Evolutionary conservation across 2,797 vertebrate genomes (phyloP).

Genomic region (Siniperca scherzeri): DNA sequence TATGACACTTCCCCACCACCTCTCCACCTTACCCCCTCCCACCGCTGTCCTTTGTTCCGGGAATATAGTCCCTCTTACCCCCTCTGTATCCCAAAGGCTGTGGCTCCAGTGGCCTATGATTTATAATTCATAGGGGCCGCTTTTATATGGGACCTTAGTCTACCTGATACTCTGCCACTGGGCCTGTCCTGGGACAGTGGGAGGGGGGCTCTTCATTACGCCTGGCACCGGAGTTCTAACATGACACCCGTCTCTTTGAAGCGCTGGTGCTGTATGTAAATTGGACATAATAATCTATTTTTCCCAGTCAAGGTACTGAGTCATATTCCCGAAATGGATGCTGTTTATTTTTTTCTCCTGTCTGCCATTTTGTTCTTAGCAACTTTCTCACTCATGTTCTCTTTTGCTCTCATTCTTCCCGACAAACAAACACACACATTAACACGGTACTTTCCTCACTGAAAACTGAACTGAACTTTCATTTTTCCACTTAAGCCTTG

Average conservation of each 20-base stretch:
- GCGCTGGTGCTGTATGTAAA: slow-evolving; percentile 74
- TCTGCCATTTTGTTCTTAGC: slow-evolving; percentile 52
- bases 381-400: slow-evolving; percentile 17
- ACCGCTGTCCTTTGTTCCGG: slow-evolving; percentile 87
- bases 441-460: slow-evolving; percentile 23
- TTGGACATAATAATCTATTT: slow-evolving; percentile 79
- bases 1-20: slow-evolving; percentile 58
- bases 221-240: slow-evolving; percentile 80
- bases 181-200: slow-evolving; percentile 84
- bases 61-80: slow-evolving; percentile 86
- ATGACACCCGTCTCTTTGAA: slow-evolving; percentile 81
- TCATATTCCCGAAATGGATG: slow-evolving; percentile 66
- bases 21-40: slow-evolving; percentile 74
- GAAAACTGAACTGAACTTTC: slow-evolving; percentile 50
- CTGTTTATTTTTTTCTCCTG: slow-evolving; percentile 10
- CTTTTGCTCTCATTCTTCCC: slow-evolving; percentile 16
- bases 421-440: slow-evolving; percentile 18
- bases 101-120: slow-evolving; percentile 91
- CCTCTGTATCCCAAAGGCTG: slow-evolving; percentile 87
- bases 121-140: slow-evolving; percentile 92
- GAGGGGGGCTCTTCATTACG: slow-evolving; percentile 83
- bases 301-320: slow-evolving; percentile 64
- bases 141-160: slow-evolving; percentile 90
- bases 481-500: slow-evolving; percentile 44
- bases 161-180: slow-evolving; percentile 89